These are phyloP conservation scores for Limanda limanda DNA, from an alignment of 2,113 vertebrate genomes.

Conservation along the genomic window DNA sequence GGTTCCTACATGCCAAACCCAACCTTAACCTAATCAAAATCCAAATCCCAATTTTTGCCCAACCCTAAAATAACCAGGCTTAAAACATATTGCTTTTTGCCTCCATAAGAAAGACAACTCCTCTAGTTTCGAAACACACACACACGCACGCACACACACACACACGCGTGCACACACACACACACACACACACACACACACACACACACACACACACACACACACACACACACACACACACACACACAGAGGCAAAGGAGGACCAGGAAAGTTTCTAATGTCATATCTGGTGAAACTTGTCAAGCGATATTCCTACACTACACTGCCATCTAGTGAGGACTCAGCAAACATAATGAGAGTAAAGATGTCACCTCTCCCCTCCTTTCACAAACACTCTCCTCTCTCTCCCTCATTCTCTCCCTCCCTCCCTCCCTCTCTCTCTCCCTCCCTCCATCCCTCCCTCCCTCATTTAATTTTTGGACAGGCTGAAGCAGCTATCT, in stretches of 20 bases:
- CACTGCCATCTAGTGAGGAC: slow-evolving; percentile 80
- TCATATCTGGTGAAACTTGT: slow-evolving; percentile 47
- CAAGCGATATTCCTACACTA: slow-evolving; percentile 53
- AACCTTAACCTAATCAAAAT: neutral
- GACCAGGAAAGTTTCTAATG: slow-evolving; percentile 47
- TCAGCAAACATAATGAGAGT: slow-evolving; percentile 43
- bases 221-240: neutral
- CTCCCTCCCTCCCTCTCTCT: neutral
- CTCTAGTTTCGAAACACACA: too few relatives aligned
- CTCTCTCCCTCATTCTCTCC: slow-evolving; percentile 9
- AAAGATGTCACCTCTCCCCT: slow-evolving; percentile 36
- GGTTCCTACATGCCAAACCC: neutral
- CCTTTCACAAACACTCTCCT: slow-evolving; percentile 27
- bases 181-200: slow-evolving; percentile 9
- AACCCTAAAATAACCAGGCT: too few relatives aligned
- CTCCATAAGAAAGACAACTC: too few relatives aligned
- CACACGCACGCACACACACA: too few relatives aligned
- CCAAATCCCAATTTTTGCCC: too few relatives aligned
- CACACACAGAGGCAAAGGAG: slow-evolving; percentile 3
- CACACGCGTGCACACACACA: neutral
- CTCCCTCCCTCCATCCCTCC: neutral
- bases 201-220: too few relatives aligned
- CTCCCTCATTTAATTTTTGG: slow-evolving; percentile 15
- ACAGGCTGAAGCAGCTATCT: slow-evolving; percentile 55
- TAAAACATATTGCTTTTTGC: too few relatives aligned